phyloP scores from a whole-genome alignment of 2,113 vertebrate species.

The Seriola aureovittata region DNA sequence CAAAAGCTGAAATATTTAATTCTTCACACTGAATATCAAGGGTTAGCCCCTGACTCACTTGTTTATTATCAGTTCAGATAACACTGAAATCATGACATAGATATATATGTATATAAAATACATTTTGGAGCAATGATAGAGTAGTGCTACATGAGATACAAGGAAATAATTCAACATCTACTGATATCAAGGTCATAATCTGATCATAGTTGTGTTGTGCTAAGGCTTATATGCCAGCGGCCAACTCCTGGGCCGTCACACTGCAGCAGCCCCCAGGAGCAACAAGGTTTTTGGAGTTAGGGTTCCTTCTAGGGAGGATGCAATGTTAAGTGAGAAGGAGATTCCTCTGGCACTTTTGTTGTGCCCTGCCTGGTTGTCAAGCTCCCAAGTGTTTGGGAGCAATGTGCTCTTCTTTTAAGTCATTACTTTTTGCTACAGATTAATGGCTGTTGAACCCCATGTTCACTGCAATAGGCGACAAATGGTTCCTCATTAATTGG shows the following conservation, averaged over 20 bases:
- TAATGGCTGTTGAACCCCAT: neutral
- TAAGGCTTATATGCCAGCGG: constrained; percentile 4
- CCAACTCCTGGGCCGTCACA: constrained; percentile 27
- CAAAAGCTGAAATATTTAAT: constrained; percentile 44
- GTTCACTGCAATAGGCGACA: neutral
- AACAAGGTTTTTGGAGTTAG: constrained; percentile 6
- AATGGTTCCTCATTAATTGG: neutral
- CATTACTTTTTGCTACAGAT: neutral
- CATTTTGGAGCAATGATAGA: neutral
- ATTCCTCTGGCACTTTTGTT: constrained; percentile 26
- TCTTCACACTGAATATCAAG: constrained; percentile 27
- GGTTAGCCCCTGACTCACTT: neutral
- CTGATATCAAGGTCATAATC: constrained; percentile 28
- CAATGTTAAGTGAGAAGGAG: constrained; percentile 10
- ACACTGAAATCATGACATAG: constrained; percentile 4
- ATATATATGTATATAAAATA: neutral
- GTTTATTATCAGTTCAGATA: constrained; percentile 23
- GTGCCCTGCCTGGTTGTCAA: constrained; percentile 28
- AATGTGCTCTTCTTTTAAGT: neutral
- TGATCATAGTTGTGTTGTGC: neutral
- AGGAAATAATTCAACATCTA: constrained; percentile 10
- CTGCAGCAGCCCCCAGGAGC: constrained; percentile 6
- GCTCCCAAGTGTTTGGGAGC: constrained; percentile 3
- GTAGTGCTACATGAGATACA: neutral
- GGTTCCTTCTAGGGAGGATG: constrained; percentile 21